These are phyloP conservation scores for Heteropelma amictum DNA, from an alignment of 2,888 invertebrate genomes.

Conservation along the genomic window DNA sequence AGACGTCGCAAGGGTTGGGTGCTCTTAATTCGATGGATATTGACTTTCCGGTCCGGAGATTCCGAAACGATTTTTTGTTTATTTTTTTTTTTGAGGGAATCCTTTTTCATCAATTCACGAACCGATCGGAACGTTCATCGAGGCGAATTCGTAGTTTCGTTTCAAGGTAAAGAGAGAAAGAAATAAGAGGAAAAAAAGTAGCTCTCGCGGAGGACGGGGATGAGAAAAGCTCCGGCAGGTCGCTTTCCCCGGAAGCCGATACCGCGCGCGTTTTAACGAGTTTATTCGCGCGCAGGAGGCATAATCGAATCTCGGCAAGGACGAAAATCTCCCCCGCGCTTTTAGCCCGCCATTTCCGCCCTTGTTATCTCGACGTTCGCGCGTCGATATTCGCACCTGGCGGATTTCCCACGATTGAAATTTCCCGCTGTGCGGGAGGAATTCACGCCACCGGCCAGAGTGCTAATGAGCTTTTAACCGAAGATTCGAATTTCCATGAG, in stretches of 20 bases:
- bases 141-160: not conserved
- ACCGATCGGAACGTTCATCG: conserved; percentile 10
- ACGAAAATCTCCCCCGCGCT: conserved; percentile 22
- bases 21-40: conserved; percentile 54
- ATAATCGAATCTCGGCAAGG: conserved; percentile 58
- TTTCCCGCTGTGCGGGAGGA: conserved; percentile 14
- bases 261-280: conserved; percentile 55
- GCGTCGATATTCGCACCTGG: conserved; percentile 26
- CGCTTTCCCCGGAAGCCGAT: conserved; percentile 14
- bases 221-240: not conserved
- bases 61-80: conserved; percentile 11
- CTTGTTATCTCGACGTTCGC: conserved; percentile 38
- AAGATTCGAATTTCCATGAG: no score
- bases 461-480: not conserved
- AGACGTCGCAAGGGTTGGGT: conserved; percentile 5
- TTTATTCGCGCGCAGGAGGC: conserved; percentile 55
- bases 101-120: conserved; percentile 30
- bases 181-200: not conserved
- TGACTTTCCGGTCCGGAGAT: conserved; percentile 38
- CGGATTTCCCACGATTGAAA: conserved; percentile 32
- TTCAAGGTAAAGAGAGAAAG: not conserved
- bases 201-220: not conserved
- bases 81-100: conserved; percentile 8
- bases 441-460: conserved; percentile 16
- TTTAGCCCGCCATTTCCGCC: not conserved